Percentiles rank a stretch among this genome's conserved stretches.
Evolutionary conservation across 1,140 invertebrate species (phyloP).

Genomic region (Muscidifurax raptorellus): DNA sequence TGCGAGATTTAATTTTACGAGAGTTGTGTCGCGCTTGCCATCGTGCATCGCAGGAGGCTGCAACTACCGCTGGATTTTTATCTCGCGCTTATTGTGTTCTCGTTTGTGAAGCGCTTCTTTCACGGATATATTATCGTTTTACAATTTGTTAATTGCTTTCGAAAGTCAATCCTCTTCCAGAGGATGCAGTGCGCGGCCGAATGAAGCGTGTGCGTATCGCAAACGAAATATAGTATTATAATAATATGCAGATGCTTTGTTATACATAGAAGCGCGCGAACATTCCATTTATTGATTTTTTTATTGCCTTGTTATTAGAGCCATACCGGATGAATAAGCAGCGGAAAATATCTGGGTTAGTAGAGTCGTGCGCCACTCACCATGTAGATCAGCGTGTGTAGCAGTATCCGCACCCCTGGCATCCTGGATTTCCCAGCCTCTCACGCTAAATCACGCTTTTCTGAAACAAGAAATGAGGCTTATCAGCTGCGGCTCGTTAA

Average conservation of each 20-base stretch:
- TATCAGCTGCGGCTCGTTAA: conserved; percentile 49
- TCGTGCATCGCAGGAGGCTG: neutral
- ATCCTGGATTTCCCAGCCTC: conserved; percentile 74
- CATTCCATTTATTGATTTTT: too few species aligned
- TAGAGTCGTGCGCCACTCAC: conserved; percentile 60
- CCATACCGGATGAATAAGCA: too few species aligned
- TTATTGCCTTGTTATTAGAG: too few species aligned
- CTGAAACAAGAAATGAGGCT: conserved; percentile 57
- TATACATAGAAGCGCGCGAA: too few species aligned
- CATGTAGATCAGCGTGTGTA: conserved; percentile 74
- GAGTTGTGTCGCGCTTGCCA: neutral
- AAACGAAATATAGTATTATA: too few species aligned
- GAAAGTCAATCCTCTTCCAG: too few species aligned
- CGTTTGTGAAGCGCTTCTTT: neutral
- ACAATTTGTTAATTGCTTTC: neutral
- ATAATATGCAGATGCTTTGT: too few species aligned
- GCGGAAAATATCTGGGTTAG: conserved; percentile 27
- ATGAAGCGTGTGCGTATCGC: too few species aligned
- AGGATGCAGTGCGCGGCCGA: too few species aligned
- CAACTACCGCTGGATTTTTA: neutral
- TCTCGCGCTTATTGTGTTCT: neutral
- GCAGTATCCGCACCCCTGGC: conserved; percentile 74
- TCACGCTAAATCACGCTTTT: conserved; percentile 72
- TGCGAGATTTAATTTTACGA: conserved; percentile 35
- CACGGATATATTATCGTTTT: neutral